Conservation (phyloP, 2,888 invertebrate species). For the Scaptomyza cyrtandrae region DNA sequence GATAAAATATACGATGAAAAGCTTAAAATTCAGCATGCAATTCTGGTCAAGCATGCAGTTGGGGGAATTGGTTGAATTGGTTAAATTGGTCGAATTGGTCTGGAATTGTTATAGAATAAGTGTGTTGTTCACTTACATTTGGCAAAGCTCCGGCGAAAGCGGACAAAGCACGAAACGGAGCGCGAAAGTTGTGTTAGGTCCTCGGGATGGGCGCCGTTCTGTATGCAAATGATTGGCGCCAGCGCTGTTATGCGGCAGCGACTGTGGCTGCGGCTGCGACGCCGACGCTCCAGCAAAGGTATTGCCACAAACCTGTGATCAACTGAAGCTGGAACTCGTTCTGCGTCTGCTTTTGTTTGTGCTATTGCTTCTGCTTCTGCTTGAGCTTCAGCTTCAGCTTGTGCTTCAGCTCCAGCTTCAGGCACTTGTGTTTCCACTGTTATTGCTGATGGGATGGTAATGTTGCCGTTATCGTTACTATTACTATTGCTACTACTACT, state of each 20-base stretch:
- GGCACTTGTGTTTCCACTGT: neutral
- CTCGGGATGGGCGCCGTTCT: conserved; percentile 53
- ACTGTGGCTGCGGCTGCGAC: conserved; percentile 65
- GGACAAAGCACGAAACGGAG: conserved; percentile 74
- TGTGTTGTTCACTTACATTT: conserved; percentile 68
- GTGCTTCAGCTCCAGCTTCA: neutral
- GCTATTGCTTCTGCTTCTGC: conserved; percentile 11
- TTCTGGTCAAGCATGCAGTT: neutral
- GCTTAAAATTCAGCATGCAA: neutral
- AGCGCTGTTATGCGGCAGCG: conserved; percentile 60
- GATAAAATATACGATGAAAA: neutral
- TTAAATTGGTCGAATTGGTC: too few relatives aligned
- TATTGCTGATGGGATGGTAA: conserved; percentile 3
- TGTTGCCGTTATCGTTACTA: conserved; percentile 31
- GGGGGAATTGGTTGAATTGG: neutral
- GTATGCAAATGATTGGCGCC: conserved; percentile 70
- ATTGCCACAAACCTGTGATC: conserved; percentile 61
- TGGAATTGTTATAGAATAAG: too few relatives aligned
- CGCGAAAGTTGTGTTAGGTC: conserved; percentile 60
- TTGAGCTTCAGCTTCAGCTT: neutral
- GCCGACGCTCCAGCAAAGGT: conserved; percentile 62
- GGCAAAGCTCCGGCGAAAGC: conserved; percentile 71
- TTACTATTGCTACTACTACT: conserved; percentile 27
- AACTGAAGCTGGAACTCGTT: conserved; percentile 6
- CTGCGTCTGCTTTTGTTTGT: neutral